phyloP scores from a whole-genome alignment of 2,797 vertebrate genomes.

The Sebastolobus alascanus region DNA sequence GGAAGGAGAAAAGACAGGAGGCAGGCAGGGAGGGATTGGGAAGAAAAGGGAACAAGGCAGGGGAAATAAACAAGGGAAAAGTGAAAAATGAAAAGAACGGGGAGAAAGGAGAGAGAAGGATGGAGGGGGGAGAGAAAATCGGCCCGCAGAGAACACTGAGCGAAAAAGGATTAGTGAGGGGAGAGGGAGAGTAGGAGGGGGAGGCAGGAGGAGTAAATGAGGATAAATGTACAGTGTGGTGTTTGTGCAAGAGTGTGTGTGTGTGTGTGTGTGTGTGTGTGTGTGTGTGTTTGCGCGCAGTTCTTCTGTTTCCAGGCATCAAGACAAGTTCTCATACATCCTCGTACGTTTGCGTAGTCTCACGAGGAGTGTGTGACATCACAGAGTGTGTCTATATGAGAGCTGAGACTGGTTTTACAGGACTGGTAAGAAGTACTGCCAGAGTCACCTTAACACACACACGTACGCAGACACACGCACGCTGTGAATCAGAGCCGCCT shows the following conservation, averaged over 20 bases:
- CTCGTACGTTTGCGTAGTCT: not conserved
- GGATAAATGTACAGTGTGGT: slow-evolving; percentile 70
- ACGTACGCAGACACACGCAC: not conserved
- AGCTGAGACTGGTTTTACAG: slow-evolving; percentile 43
- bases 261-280: slow-evolving; percentile 26
- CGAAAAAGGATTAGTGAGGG: slow-evolving; percentile 70
- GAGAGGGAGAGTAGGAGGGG: slow-evolving; percentile 45
- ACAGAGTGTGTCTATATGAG: slow-evolving; percentile 8
- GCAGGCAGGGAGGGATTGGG: slow-evolving; percentile 54
- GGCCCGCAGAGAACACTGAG: slow-evolving; percentile 60
- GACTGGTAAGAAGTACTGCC: slow-evolving; percentile 2
- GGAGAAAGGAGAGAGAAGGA: slow-evolving; percentile 51
- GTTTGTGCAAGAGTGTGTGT: slow-evolving; percentile 26
- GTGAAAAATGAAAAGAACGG: slow-evolving; percentile 74
- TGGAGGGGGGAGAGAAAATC: slow-evolving; percentile 43
- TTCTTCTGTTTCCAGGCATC: slow-evolving; percentile 23
- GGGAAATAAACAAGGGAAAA: slow-evolving; percentile 67
- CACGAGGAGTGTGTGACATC: not conserved
- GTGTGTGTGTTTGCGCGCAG: slow-evolving; percentile 16
- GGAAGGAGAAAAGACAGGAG: slow-evolving; percentile 70
- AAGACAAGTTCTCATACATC: slow-evolving; percentile 14
- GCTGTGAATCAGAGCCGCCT: slow-evolving; percentile 19
- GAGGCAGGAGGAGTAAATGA: slow-evolving; percentile 72
- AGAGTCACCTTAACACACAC: not conserved
- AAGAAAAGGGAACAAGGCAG: slow-evolving; percentile 71